Percentiles rank a stretch among this genome's conserved stretches.
phyloP scores from a whole-genome alignment of 2,797 vertebrate species.

The Sarcoramphus papa region DNA sequence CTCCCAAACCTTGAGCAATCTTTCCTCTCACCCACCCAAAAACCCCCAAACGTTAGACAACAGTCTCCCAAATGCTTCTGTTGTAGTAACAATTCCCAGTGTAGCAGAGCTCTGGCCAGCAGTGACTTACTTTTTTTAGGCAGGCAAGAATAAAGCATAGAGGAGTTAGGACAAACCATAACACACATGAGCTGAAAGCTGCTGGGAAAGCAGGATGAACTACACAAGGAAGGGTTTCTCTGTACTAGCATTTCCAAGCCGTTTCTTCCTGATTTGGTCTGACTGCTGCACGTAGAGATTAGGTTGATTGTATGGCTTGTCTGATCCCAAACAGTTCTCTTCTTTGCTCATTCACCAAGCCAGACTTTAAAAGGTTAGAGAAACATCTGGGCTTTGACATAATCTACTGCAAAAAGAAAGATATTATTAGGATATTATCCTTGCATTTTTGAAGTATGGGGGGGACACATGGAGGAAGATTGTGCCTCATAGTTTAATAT shows the following conservation, averaged over 20 bases:
- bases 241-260: background rate
- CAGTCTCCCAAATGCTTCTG: background rate
- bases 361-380: background rate
- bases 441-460: background rate
- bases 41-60: background rate
- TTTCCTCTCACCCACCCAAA: background rate
- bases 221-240: background rate
- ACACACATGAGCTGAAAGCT: background rate
- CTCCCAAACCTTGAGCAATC: background rate
- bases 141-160: background rate
- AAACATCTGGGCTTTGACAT: background rate
- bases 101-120: background rate
- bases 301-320: background rate
- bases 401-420: background rate
- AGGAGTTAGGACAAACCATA: background rate
- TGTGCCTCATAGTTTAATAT: background rate
- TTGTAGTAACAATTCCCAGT: background rate
- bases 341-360: background rate
- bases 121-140: background rate
- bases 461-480: background rate
- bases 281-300: background rate
- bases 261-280: background rate
- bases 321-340: background rate
- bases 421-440: background rate
- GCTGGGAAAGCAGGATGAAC: background rate